A percentile compares a stretch with the other conserved stretches of the same genome.
Evolutionary conservation across 2,888 invertebrate species (phyloP).

Genomic region (Caenorhabditis sp.): DNA sequence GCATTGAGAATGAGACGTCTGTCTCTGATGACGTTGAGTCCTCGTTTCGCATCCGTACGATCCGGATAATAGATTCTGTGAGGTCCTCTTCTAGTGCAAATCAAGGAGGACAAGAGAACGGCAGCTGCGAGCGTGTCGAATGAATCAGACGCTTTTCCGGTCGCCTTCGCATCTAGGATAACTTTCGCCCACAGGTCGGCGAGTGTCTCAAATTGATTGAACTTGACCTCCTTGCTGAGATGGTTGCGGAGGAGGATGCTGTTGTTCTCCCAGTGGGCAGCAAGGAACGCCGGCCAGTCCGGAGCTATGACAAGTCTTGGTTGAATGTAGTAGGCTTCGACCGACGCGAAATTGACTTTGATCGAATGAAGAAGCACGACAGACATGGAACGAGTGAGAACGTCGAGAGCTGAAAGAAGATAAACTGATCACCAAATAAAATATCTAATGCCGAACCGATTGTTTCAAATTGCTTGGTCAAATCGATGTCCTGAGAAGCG

Average conservation of each 20-base stretch:
- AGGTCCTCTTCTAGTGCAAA: slow-evolving; percentile 67
- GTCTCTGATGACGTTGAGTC: slow-evolving; percentile 65
- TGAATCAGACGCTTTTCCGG: slow-evolving; percentile 58
- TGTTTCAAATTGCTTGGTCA: slow-evolving; percentile 70
- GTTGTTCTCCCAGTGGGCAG: slow-evolving; percentile 69
- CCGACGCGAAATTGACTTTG: slow-evolving; percentile 73
- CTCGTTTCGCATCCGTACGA: slow-evolving; percentile 60
- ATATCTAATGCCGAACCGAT: no score
- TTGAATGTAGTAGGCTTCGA: slow-evolving; percentile 72
- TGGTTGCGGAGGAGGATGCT: slow-evolving; percentile 47
- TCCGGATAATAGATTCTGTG: slow-evolving; percentile 60
- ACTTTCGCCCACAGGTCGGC: slow-evolving; percentile 71
- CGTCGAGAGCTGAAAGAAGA: slow-evolving; percentile 64
- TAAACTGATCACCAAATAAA: no score
- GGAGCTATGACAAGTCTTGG: slow-evolving; percentile 57
- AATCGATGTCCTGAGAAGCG: slow-evolving; percentile 66
- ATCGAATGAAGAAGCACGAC: slow-evolving; percentile 74
- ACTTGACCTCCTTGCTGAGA: slow-evolving; percentile 51
- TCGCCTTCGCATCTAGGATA: slow-evolving; percentile 62
- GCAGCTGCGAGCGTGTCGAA: slow-evolving; percentile 74
- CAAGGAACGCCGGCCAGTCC: slow-evolving; percentile 69
- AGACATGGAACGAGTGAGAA: slow-evolving; percentile 68
- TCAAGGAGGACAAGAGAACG: slow-evolving; percentile 71
- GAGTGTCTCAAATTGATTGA: slow-evolving; percentile 43
- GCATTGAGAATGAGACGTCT: slow-evolving; percentile 66